Conservation (phyloP, 2,888 invertebrate species). For the Coremacera marginata region DNA sequence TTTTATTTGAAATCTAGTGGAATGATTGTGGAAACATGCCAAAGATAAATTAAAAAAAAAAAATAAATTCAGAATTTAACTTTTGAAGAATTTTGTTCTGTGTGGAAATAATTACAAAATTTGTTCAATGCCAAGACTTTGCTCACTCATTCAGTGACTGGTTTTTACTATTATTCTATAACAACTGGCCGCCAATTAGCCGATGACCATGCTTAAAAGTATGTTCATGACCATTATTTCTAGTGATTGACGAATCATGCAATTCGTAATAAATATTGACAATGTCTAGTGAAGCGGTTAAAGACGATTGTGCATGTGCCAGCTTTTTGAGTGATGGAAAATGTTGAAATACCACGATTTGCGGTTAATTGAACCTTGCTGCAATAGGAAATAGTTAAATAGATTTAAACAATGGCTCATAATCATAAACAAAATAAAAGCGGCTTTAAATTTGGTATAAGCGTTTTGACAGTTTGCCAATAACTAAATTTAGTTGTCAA, state of each 20-base stretch:
- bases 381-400: too few relatives aligned
- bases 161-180: neutral
- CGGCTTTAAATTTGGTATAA: too few relatives aligned
- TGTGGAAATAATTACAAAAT: neutral
- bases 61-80: too few relatives aligned
- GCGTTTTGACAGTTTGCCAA: too few relatives aligned
- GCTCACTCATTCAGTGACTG: neutral
- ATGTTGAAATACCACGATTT: neutral
- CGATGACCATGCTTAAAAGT: neutral
- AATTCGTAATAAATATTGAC: slow-evolving; percentile 24
- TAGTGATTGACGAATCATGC: neutral
- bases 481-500: too few relatives aligned
- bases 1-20: too few relatives aligned
- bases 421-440: too few relatives aligned
- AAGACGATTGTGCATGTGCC: slow-evolving; percentile 9
- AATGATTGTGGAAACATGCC: too few relatives aligned
- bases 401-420: too few relatives aligned
- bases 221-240: neutral
- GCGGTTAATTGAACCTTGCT: too few relatives aligned
- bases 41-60: too few relatives aligned
- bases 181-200: neutral
- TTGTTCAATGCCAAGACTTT: neutral
- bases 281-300: slow-evolving; percentile 4
- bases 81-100: too few relatives aligned
- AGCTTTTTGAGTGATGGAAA: neutral